A percentile compares a stretch with the other conserved stretches of the same genome.
These are phyloP conservation scores for Nannoperca obscura DNA, from an alignment of 2,797 vertebrate species.

Conservation along the genomic window DNA sequence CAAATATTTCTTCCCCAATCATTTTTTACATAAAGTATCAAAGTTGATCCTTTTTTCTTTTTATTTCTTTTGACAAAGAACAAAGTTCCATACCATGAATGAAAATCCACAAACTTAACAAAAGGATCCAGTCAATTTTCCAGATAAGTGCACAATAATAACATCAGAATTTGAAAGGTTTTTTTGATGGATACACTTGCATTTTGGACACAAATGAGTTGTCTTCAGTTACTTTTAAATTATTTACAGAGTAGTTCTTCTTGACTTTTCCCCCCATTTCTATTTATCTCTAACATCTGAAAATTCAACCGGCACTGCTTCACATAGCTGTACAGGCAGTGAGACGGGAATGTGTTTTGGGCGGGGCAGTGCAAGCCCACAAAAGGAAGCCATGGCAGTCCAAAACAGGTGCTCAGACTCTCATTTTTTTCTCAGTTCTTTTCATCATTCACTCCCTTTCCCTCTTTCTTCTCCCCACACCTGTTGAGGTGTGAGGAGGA, in stretches of 20 bases:
- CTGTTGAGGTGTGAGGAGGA: constrained; percentile 73
- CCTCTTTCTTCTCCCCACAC: constrained; percentile 70
- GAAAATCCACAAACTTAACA: neutral
- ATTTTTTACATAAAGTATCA: neutral
- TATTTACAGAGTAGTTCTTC: neutral
- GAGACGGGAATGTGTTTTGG: constrained; percentile 58
- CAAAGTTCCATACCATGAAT: neutral
- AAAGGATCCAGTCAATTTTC: neutral
- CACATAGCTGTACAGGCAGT: constrained; percentile 69
- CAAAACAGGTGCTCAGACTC: constrained; percentile 77
- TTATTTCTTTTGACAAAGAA: too few species aligned
- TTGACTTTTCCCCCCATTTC: constrained; percentile 8
- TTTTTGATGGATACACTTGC: neutral
- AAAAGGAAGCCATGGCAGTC: constrained; percentile 50
- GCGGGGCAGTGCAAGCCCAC: constrained; percentile 66
- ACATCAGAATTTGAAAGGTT: neutral
- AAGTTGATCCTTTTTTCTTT: neutral
- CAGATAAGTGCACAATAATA: neutral
- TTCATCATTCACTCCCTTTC: constrained; percentile 59
- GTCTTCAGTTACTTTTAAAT: neutral
- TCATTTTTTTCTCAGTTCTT: constrained; percentile 56
- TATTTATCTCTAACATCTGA: constrained; percentile 39
- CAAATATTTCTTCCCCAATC: neutral
- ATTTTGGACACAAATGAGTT: neutral
- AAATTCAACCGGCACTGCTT: constrained; percentile 46